Base-by-base conservation (phyloP, 2,888 invertebrate species). In the Trichogramma evanescens region DNA sequence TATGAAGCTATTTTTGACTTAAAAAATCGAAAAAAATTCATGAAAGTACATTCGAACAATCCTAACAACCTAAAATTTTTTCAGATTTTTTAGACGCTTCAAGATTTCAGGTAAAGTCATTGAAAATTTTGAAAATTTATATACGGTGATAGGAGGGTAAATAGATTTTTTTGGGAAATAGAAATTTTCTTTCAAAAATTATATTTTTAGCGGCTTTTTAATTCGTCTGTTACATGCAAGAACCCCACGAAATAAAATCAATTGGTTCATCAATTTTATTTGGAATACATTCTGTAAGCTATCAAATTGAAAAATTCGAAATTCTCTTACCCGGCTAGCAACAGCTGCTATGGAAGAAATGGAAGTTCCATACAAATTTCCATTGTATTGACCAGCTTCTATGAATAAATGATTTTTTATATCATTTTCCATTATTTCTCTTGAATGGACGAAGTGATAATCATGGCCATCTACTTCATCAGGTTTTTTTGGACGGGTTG, bases 311-410 rank as follows among this genome's bases (percentile, higher is more conserved):
- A 10, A 13, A 59, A 63, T 58, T 55, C 42, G 7, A 50, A 59
- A 26, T 26, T 26, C 26, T 56, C 67, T 45, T 77, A 90, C 90
- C 84, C 93, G 92, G 76, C 94, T 93, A 65, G 97, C 95, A 56
- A 99, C 97, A 80, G 97, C 95, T 71, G 91, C 84, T 41, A 99
- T 97, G 60, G 96, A 95, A 53, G 95, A 93, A 63, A 99, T 95
- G 57, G 96, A 96, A 51, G 99, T 99, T 56, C 99, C 99, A 80
- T 99, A 99, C 70, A 99, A 84, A 82, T 99, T 99, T 76, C 96
- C 97, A 83, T 99, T 98, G 82, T 98, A 99, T 81, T 99, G 97
- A 59, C 99, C 99, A 62, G 99, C 99, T 82, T 99, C 99, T 67
- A 99, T 99, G 81, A 99, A 99, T 76, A 96, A 81, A 78, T 99